phyloP scores from a whole-genome alignment of 2,888 invertebrate genomes.

The Leptinotarsa peninsularis region DNA sequence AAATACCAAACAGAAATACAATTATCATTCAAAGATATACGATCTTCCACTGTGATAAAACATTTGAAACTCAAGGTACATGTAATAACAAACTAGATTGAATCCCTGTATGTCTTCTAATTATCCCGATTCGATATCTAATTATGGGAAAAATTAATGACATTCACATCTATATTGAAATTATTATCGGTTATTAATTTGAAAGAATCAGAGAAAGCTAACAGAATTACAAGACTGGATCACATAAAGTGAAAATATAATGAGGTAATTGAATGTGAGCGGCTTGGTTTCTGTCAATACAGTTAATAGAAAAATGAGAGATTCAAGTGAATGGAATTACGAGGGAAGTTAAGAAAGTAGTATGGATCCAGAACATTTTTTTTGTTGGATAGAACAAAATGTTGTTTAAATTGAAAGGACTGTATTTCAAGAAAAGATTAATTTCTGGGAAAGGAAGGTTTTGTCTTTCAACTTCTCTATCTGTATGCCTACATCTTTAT shows the following conservation, averaged over 20 bases:
- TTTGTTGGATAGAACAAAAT: too few species aligned
- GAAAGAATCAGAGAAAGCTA: conserved; percentile 10
- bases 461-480: too few species aligned
- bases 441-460: too few species aligned
- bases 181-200: conserved; percentile 4
- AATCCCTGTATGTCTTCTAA: background rate
- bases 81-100: background rate
- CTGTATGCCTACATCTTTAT: too few species aligned
- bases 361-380: too few species aligned
- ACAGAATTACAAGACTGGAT: background rate
- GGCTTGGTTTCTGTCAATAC: background rate
- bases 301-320: background rate
- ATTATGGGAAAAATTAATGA: background rate
- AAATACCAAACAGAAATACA: background rate
- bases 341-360: background rate
- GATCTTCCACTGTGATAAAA: background rate
- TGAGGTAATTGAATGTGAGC: conserved; percentile 1
- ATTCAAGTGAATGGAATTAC: background rate
- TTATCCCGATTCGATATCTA: background rate
- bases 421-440: too few species aligned
- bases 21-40: background rate
- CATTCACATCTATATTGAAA: conserved; percentile 15
- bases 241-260: background rate
- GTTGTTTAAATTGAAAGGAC: too few species aligned
- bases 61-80: background rate